Base-by-base conservation (phyloP, 2,888 invertebrate species). In the Lithophane leautieri region DNA sequence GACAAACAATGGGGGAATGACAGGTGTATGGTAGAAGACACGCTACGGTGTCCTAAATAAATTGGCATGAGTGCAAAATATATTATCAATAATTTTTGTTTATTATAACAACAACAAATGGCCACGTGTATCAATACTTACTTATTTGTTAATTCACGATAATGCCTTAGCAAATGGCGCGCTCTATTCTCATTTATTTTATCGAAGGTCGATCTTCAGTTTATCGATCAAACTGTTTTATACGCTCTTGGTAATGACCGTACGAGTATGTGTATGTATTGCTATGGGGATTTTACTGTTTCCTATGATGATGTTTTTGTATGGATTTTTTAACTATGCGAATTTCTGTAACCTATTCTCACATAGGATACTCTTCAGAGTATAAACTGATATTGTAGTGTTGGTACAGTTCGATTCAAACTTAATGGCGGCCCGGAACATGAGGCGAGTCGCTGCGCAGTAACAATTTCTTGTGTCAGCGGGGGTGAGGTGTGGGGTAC, bases 181-280 rank as follows among this genome's bases (percentile, higher is more conserved):
- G 73, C 47, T 50, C 40, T 78, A 54, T 79, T 79, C 79, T 84
- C 87, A 78, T 80, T 88, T 73, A 58, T 71, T 71, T 67, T 78
- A 82, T 84, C 82, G 84, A 88, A 87, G 86, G 86, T 52, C 81
- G 68, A 63, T 76, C 74, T 77, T 75, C 44, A 7, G 62, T 44
- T 75, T 79, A 88, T 86, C 81, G 81, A 88, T 87, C 76, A 79
- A 76, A 78, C 82, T 62, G 52, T 65, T 85, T 34, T 84, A 71
- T 58, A 76, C 54, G 60, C 56, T 63, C 83, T 73, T 63, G 73
- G 56, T 82, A 78, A 83, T 83, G 84, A 83, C 83, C 56, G 58
- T 25, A 47, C 40, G 61, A 61, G 60, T 42, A 25, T 44, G 19
- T 28, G 50, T 79, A 56, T 28, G 50, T 79, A 56, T 14, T n/a